These are phyloP conservation scores for Nephrotoma guestfalica DNA, from an alignment of 2,888 invertebrate species.

Conservation along the genomic window DNA sequence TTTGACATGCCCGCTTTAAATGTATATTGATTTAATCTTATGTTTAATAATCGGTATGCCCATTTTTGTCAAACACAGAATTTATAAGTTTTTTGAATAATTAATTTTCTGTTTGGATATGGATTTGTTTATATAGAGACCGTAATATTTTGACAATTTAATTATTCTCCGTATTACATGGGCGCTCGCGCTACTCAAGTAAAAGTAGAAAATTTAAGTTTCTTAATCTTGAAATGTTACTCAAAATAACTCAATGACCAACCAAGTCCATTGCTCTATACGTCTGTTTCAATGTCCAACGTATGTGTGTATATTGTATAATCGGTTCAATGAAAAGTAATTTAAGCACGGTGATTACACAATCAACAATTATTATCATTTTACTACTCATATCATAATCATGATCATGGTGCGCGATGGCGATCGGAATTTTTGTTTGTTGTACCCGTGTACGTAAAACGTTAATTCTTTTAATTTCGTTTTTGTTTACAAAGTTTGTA, in stretches of 20 bases:
- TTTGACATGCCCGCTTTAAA: too few species aligned
- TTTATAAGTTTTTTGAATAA: too few species aligned
- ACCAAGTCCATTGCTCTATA: neutral
- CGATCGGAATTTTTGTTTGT: neutral
- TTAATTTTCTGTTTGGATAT: too few species aligned
- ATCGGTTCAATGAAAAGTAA: neutral
- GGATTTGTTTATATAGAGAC: neutral
- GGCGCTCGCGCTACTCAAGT: neutral
- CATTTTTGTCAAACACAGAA: neutral
- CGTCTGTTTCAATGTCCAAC: neutral
- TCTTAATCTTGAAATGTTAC: neutral
- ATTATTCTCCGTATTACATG: neutral
- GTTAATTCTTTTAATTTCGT: neutral
- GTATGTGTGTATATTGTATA: neutral
- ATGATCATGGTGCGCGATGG: neutral
- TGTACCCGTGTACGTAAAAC: neutral
- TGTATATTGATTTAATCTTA: neutral
- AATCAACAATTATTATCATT: neutral
- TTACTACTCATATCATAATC: neutral
- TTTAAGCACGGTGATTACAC: neutral
- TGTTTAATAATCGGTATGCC: neutral
- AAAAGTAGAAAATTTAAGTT: neutral
- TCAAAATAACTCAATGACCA: neutral
- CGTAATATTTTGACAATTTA: neutral
- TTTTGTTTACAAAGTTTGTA: neutral